These are phyloP conservation scores for Rhinopomastus cyanomelas DNA, from an alignment of 2,113 vertebrate species.

Conservation along the genomic window DNA sequence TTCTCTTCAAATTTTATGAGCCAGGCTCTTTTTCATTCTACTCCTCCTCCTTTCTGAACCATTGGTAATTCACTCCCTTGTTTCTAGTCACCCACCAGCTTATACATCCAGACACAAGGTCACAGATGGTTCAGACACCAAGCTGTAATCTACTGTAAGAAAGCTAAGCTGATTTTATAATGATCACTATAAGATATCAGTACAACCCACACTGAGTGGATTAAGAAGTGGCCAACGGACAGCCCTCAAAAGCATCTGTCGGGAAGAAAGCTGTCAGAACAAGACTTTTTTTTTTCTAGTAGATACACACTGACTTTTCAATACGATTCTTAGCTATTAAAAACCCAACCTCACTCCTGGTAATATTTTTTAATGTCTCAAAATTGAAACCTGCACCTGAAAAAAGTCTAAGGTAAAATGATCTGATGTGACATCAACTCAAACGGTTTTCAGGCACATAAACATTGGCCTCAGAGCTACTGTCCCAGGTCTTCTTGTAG, in stretches of 20 bases:
- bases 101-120: neutral
- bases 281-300: neutral
- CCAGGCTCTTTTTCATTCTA: neutral
- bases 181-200: neutral
- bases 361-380: neutral
- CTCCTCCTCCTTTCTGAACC: neutral
- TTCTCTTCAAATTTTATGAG: neutral
- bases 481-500: neutral
- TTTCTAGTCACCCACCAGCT: neutral
- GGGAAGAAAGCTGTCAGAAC: neutral
- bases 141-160: neutral
- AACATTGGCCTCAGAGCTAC: neutral
- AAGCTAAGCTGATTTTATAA: slow-evolving; percentile 47
- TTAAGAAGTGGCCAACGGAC: slow-evolving; percentile 43
- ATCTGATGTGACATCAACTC: neutral
- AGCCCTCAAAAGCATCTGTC: slow-evolving; percentile 21
- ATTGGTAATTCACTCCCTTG: neutral
- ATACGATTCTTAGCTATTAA: neutral
- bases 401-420: neutral
- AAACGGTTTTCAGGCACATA: neutral
- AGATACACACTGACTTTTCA: accelerated
- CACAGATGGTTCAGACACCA: neutral
- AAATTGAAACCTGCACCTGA: neutral
- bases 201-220: slow-evolving; percentile 1
- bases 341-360: neutral